Evolutionary conservation across 2,113 vertebrate species (phyloP).

Genomic region (Tetrax tetrax): DNA sequence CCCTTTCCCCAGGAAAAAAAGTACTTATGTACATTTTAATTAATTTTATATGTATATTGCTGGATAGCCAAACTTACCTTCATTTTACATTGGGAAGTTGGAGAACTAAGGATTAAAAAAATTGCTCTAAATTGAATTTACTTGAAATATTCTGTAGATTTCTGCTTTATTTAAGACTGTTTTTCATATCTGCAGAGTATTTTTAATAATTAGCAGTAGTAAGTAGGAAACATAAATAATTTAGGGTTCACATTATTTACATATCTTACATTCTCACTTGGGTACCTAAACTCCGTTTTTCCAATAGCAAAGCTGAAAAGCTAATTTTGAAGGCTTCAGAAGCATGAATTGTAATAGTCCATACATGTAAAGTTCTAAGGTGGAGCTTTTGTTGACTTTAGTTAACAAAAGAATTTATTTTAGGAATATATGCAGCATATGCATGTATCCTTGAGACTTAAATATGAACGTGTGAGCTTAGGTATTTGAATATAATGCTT

Average conservation of each 20-base stretch:
- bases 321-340: background rate
- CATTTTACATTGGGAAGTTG: background rate
- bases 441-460: background rate
- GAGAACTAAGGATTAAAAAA: background rate
- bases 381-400: background rate
- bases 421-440: fast-evolving
- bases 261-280: background rate
- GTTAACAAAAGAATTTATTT: background rate
- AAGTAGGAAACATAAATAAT: background rate
- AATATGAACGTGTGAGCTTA: background rate
- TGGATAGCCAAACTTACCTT: background rate
- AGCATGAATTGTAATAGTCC: background rate
- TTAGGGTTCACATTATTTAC: background rate
- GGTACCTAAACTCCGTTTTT: background rate
- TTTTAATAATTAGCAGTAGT: background rate
- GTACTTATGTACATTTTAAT: background rate
- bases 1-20: background rate
- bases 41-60: background rate
- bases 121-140: background rate
- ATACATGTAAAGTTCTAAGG: background rate
- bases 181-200: background rate
- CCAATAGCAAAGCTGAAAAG: background rate
- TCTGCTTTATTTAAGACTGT: background rate
- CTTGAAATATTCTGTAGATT: background rate
- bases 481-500: background rate